phyloP scores from a whole-genome alignment of 2,113 vertebrate species.

The Lamprologus callipterus region DNA sequence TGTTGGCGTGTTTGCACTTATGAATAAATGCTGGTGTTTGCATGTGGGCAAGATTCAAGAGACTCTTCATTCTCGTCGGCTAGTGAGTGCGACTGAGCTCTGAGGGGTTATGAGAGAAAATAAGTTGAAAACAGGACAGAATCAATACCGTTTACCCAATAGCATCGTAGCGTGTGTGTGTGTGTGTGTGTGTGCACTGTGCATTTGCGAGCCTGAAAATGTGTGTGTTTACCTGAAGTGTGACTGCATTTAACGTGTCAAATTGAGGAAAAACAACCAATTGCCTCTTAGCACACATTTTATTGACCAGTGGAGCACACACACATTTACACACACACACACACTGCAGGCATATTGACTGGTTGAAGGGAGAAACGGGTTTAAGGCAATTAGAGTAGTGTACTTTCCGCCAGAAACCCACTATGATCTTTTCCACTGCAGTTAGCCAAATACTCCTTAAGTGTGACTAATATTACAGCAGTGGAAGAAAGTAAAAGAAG shows the following conservation, averaged over 20 bases:
- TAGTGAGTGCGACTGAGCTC: conserved; percentile 40
- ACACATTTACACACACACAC: conserved; percentile 20
- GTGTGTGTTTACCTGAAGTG: conserved; percentile 54
- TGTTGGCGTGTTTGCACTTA: neutral
- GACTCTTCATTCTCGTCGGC: conserved; percentile 28
- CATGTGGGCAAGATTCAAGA: conserved; percentile 33
- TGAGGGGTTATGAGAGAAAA: conserved; percentile 48
- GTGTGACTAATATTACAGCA: conserved; percentile 44
- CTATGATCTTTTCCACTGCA: conserved; percentile 42
- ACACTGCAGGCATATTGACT: conserved; percentile 47
- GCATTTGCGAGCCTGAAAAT: neutral
- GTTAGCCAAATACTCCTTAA: conserved; percentile 13
- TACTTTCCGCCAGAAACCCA: conserved; percentile 43
- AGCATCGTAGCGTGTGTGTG: neutral
- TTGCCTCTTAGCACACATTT: conserved; percentile 57
- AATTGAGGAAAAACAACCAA: conserved; percentile 68
- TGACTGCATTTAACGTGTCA: conserved; percentile 62
- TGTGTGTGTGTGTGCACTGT: neutral
- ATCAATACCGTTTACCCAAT: conserved; percentile 59
- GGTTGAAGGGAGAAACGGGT: conserved; percentile 46
- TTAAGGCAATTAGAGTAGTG: conserved; percentile 63
- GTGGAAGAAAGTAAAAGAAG: conserved; percentile 3
- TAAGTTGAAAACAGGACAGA: conserved; percentile 52
- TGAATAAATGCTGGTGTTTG: conserved; percentile 34
- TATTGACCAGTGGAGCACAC: conserved; percentile 56